Percentiles rank a stretch among this genome's conserved stretches.
phyloP scores from a whole-genome alignment of 2,797 vertebrate genomes.

The Eupleurogrammus muticus region DNA sequence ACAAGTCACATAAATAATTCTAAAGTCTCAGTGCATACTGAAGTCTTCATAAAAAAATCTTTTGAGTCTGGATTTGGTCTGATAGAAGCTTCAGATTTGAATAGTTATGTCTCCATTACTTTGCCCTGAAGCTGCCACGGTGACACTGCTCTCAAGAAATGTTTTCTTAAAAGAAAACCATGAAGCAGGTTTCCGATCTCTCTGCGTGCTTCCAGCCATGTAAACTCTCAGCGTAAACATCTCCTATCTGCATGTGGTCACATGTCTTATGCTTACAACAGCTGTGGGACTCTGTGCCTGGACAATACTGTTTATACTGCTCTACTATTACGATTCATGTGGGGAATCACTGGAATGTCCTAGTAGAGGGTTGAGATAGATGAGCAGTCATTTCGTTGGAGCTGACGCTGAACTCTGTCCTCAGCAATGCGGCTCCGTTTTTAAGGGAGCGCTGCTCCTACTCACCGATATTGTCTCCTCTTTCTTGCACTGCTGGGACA shows the following conservation, averaged over 20 bases:
- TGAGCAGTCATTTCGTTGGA: conserved; percentile 10
- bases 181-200: conserved; percentile 49
- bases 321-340: conserved; percentile 44
- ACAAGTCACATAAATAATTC: neutral
- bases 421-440: neutral
- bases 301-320: conserved; percentile 48
- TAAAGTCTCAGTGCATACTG: neutral
- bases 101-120: neutral
- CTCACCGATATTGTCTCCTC: conserved; percentile 95
- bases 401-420: neutral
- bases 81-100: neutral
- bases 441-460: neutral
- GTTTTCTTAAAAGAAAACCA: conserved; percentile 45
- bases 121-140: neutral
- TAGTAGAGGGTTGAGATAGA: conserved; percentile 17
- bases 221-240: conserved; percentile 55
- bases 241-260: conserved; percentile 34
- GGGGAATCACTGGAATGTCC: conserved; percentile 59
- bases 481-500: conserved; percentile 95
- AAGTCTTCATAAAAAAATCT: neutral
- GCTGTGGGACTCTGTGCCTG: conserved; percentile 53
- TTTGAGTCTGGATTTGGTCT: neutral
- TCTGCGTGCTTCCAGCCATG: conserved; percentile 35
- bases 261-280: conserved; percentile 47
- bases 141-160: conserved; percentile 32